phyloP scores from a whole-genome alignment of 2,888 invertebrate genomes.

The Cremastinae sp. region DNA sequence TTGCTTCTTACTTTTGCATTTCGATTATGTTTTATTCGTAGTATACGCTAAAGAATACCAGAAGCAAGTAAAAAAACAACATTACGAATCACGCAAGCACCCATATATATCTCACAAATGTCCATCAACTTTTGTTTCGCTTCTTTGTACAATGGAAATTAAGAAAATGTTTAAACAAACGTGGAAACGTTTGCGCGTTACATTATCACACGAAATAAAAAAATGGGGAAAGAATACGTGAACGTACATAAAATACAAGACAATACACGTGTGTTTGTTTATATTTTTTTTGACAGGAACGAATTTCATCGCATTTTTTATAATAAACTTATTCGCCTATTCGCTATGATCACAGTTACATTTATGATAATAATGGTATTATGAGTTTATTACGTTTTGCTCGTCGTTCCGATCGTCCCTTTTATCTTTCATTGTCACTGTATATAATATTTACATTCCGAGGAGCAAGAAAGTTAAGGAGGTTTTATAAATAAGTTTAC shows the following conservation, averaged over 20 bases:
- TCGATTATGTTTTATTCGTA: constrained; percentile 54
- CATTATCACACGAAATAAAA: constrained; percentile 49
- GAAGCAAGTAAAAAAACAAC: constrained; percentile 77
- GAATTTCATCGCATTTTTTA: constrained; percentile 55
- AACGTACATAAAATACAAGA: constrained; percentile 44
- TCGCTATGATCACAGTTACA: constrained; percentile 80
- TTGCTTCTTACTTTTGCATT: constrained; percentile 34
- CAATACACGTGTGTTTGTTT: constrained; percentile 33
- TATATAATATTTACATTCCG: constrained; percentile 75
- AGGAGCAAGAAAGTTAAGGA: constrained; percentile 4
- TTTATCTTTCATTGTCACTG: constrained; percentile 66
- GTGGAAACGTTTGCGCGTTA: constrained; percentile 59
- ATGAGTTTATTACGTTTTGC: constrained; percentile 73
- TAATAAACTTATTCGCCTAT: constrained; percentile 76
- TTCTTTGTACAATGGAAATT: constrained; percentile 36
- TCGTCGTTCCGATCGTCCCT: constrained; percentile 60
- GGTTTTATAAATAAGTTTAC: constrained; percentile 74
- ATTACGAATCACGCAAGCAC: constrained; percentile 67
- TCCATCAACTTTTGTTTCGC: constrained; percentile 34
- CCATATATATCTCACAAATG: constrained; percentile 58
- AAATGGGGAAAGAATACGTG: constrained; percentile 22
- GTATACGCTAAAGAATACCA: constrained; percentile 72
- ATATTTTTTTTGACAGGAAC: constrained; percentile 29
- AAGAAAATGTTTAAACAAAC: constrained; percentile 38
- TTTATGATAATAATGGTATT: constrained; percentile 74